These are phyloP conservation scores for Scaptomyza graminum DNA, from an alignment of 1,140 invertebrate genomes.

Conservation along the genomic window DNA sequence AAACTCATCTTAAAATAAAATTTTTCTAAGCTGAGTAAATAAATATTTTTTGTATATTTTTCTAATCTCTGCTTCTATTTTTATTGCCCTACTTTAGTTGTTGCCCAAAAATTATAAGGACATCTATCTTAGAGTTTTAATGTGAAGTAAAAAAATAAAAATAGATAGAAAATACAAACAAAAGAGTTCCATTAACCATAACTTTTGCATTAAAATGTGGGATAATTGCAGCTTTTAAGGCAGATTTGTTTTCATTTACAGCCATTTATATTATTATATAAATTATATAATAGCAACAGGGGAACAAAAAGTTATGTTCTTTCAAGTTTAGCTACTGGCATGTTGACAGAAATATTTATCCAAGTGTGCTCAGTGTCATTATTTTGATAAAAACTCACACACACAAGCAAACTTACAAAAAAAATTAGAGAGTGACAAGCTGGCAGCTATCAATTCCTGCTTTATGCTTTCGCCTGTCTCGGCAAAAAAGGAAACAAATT, in stretches of 20 bases:
- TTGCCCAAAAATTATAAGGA: not conserved
- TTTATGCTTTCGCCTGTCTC: constrained; percentile 18
- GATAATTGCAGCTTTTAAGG: constrained; percentile 8
- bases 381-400: constrained; percentile 23
- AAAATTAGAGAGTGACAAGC: not conserved
- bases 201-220: not conserved
- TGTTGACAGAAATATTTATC: constrained; percentile 28
- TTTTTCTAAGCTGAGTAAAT: too few relatives aligned
- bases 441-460: constrained; percentile 1
- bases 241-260: not conserved
- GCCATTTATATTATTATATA: not conserved
- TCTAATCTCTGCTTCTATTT: not conserved
- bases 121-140: not conserved
- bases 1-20: too few relatives aligned
- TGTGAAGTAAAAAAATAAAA: not conserved
- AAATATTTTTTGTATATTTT: too few relatives aligned
- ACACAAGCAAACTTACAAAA: not conserved
- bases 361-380: constrained; percentile 30
- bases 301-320: not conserved
- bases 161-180: too few relatives aligned
- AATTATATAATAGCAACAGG: too few relatives aligned
- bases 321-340: constrained; percentile 27
- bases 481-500: constrained; percentile 2
- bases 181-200: constrained; percentile 6
- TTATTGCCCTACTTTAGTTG: not conserved